Evolutionary conservation across 2,888 invertebrate species (phyloP).

Genomic region (Aradus depressus): DNA sequence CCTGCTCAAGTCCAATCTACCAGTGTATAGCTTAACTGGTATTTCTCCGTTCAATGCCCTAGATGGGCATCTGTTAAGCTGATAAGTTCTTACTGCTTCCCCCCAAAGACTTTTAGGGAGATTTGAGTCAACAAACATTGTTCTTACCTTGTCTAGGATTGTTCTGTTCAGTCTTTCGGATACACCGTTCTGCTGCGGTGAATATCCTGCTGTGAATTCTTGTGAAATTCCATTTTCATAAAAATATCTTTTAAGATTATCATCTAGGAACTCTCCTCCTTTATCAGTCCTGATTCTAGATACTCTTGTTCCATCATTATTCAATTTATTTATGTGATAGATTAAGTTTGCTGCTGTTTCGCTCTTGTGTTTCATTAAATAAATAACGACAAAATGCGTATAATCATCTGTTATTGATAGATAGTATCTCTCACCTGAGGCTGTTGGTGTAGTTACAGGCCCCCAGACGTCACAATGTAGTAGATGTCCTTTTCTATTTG

Average conservation of each 20-base stretch:
- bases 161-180: constrained; percentile 21
- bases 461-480: constrained; percentile 13
- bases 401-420: constrained; percentile 5
- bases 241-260: constrained; percentile 14
- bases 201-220: constrained; percentile 17
- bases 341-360: constrained; percentile 11
- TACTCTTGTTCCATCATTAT: not conserved
- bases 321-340: constrained; percentile 7
- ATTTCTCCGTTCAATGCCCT: constrained; percentile 6
- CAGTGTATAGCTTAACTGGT: constrained; percentile 16
- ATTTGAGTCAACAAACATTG: constrained; percentile 14
- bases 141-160: constrained; percentile 18
- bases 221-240: constrained; percentile 15
- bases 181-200: constrained; percentile 19
- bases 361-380: not conserved
- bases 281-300: constrained; percentile 23
- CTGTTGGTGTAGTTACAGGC: not conserved
- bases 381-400: constrained; percentile 2
- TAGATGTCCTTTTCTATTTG: constrained; percentile 5
- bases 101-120: constrained; percentile 21
- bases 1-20: constrained; percentile 1
- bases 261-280: constrained; percentile 26
- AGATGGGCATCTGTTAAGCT: constrained; percentile 19
- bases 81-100: constrained; percentile 17
- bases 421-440: constrained; percentile 1